phyloP scores from a whole-genome alignment of 2,888 invertebrate species.

The Polietes domitor region DNA sequence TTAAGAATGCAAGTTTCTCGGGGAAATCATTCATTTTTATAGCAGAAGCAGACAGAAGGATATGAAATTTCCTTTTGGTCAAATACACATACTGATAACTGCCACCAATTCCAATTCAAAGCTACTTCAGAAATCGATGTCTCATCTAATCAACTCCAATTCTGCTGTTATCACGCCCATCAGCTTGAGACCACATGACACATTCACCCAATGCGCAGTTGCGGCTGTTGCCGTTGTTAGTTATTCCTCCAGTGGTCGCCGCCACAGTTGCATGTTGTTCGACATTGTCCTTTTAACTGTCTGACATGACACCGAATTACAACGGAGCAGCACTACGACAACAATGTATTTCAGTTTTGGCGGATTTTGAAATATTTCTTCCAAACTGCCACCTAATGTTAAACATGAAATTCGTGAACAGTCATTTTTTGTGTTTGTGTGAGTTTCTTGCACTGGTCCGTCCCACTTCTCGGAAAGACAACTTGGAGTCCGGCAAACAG shows the following conservation, averaged over 20 bases:
- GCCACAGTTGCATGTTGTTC: not conserved
- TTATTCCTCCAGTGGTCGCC: too few species aligned
- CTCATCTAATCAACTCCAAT: too few species aligned
- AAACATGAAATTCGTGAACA: slow-evolving; percentile 67
- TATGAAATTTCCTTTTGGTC: too few species aligned
- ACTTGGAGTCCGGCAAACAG: not conserved
- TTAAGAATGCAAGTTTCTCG: too few species aligned
- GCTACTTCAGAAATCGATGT: too few species aligned
- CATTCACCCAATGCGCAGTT: too few species aligned
- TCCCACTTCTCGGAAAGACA: slow-evolving; percentile 48
- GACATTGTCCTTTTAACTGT: slow-evolving; percentile 12
- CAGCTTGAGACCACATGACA: not conserved
- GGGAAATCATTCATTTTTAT: too few species aligned
- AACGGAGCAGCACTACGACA: not conserved
- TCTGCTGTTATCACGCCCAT: not conserved
- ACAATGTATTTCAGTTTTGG: not conserved
- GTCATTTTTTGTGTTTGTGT: slow-evolving; percentile 45
- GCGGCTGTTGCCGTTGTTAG: too few species aligned
- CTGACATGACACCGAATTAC: slow-evolving; percentile 9
- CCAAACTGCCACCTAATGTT: slow-evolving; percentile 62
- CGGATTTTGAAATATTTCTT: slow-evolving; percentile 15
- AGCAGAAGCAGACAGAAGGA: too few species aligned
- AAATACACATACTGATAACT: too few species aligned
- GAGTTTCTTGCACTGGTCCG: not conserved
- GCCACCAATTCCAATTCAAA: too few species aligned